Evolutionary conservation across 2,113 vertebrate genomes (phyloP).

Genomic region (human): GRCh38 chr7:15257501-15258000

Average conservation of each 20-base stretch:
- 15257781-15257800: constrained; percentile 48
- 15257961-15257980: constrained; percentile 61
- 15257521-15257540: background rate
- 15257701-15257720: background rate
- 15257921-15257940: constrained; percentile 63
- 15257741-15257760: background rate
- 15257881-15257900: constrained; percentile 54
- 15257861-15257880: constrained; percentile 54
- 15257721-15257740: background rate
- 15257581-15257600: background rate
- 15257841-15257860: constrained; percentile 44
- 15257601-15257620: background rate
- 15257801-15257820: background rate
- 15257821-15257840: background rate
- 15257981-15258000: constrained; percentile 61
- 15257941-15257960: constrained; percentile 63
- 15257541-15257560: background rate
- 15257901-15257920: constrained; percentile 58
- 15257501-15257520: background rate
- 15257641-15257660: constrained; percentile 9
- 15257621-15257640: background rate
- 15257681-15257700: background rate
- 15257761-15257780: background rate
- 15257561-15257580: background rate
- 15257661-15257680: background rate